These are phyloP conservation scores for Dryococelus australis DNA, from an alignment of 2,888 invertebrate genomes.

Conservation along the genomic window DNA sequence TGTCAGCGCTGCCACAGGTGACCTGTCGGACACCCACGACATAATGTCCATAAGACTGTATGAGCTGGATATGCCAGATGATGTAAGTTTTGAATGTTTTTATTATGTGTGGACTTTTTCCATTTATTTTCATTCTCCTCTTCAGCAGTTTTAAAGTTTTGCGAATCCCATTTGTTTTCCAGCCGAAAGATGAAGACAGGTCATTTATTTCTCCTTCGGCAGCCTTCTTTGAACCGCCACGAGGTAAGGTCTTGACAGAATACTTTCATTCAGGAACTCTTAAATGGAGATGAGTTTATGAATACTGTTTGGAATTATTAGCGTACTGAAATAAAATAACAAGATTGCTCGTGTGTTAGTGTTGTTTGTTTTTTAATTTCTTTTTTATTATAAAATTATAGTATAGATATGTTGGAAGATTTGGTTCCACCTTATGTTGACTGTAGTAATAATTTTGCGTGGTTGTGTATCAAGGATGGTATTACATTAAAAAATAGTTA, in stretches of 20 bases:
- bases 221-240: constrained; percentile 85
- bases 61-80: constrained; percentile 83
- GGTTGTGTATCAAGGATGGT: too few relatives aligned
- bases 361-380: too few relatives aligned
- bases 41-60: constrained; percentile 90
- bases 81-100: constrained; percentile 53
- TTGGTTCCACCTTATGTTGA: too few relatives aligned
- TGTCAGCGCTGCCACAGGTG: constrained; percentile 94
- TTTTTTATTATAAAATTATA: too few relatives aligned
- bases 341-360: too few relatives aligned
- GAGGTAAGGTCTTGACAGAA: constrained; percentile 62
- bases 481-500: too few relatives aligned
- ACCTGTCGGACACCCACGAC: constrained; percentile 96
- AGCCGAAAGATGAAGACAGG: constrained; percentile 72
- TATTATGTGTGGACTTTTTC: background rate
- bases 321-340: too few relatives aligned
- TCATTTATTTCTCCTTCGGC: constrained; percentile 89
- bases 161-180: constrained; percentile 49
- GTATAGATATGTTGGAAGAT: too few relatives aligned
- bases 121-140: background rate
- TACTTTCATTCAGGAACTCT: too few relatives aligned
- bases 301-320: too few relatives aligned
- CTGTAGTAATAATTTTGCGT: too few relatives aligned
- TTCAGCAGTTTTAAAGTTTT: background rate
- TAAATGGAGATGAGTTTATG: too few relatives aligned